Evolutionary conservation across 1,140 invertebrate species (phyloP), one percentile per base, ranked within the genome.

Genomic region (Andricus grossulariae): DNA sequence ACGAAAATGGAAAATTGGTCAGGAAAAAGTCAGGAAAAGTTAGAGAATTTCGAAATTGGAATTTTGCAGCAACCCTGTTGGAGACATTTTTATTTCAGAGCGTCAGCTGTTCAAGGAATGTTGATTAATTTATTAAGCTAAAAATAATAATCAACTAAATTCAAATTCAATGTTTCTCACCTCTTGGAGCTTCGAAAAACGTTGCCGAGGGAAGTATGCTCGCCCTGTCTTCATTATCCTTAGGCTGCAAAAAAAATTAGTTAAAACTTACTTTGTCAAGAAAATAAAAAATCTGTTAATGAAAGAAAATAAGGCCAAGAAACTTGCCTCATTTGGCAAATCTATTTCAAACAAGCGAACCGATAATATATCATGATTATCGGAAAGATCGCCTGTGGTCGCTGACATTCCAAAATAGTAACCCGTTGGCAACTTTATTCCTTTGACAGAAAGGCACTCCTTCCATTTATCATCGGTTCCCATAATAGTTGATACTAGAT

Each of bases 281-380:
- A 8, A 32, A 45, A 25, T 6, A 45, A 32, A 13, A 70, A 57
- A 66, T 45, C 1, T 49, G 2, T 5, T 39, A 70, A 57, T 39
- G 7, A 0, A 66, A 60, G 66, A 45, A 51, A 57, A n/a, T 18
- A 18, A 39, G 6, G 73, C 15, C 25, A 49, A 50, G 12, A 75
- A 18, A 85, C 93, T 93, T 91, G 96, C 96, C 87, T 94, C 94
- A 77, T 94, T 93, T 66, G 94, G 92, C 51, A 94, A 87, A 86
- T 98, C 97, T 73, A 99, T 92, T 89, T 99, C 97, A 87, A 96
- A 99, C 80, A 98, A 94, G 91, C 97, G 97, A 70, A 99, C 93
- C 11, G 97, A 95, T 72, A 99, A 93, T 77, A 99, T 94, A 89
- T 99, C 98, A 92, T 99, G 99, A 90, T 97, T 99, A 93, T 99